Evolutionary conservation across 2,888 invertebrate genomes (phyloP).

Genomic region (Ophonus ardosiacus): DNA sequence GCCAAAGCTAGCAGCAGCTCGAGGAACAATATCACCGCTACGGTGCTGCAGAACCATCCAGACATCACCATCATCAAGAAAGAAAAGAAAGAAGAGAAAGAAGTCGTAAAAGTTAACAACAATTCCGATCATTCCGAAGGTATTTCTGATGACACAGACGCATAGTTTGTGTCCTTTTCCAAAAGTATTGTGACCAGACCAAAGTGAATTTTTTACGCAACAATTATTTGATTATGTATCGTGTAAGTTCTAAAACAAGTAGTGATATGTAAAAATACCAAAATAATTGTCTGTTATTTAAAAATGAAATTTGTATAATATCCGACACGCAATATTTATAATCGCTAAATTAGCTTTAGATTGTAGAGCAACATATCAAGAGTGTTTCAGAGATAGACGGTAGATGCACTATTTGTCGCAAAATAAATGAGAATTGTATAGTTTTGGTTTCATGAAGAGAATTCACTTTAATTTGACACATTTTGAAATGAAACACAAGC

Average conservation of each 20-base stretch:
- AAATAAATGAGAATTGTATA: constrained; percentile 20
- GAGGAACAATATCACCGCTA: constrained; percentile 72
- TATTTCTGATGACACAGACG: constrained; percentile 58
- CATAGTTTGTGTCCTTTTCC: constrained; percentile 55
- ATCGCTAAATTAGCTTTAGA: constrained; percentile 59
- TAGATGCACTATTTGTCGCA: constrained; percentile 30
- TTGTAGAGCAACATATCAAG: constrained; percentile 62
- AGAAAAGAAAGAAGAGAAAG: constrained; percentile 75
- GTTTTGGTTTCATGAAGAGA: background rate
- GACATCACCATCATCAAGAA: constrained; percentile 81
- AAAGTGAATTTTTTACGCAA: constrained; percentile 73
- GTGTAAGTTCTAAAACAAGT: constrained; percentile 66
- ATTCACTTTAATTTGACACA: background rate
- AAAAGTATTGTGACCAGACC: constrained; percentile 76
- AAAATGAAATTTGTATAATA: constrained; percentile 59
- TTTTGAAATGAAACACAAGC: background rate
- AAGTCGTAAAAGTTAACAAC: constrained; percentile 75
- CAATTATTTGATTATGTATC: constrained; percentile 48
- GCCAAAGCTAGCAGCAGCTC: constrained; percentile 70
- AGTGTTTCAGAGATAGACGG: constrained; percentile 35
- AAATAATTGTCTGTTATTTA: constrained; percentile 70
- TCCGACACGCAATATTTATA: constrained; percentile 61
- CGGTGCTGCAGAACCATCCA: constrained; percentile 78
- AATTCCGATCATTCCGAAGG: constrained; percentile 75
- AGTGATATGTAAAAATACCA: constrained; percentile 72